Conservation (phyloP, 2,113 vertebrate species). For the Rissa tridactyla region DNA sequence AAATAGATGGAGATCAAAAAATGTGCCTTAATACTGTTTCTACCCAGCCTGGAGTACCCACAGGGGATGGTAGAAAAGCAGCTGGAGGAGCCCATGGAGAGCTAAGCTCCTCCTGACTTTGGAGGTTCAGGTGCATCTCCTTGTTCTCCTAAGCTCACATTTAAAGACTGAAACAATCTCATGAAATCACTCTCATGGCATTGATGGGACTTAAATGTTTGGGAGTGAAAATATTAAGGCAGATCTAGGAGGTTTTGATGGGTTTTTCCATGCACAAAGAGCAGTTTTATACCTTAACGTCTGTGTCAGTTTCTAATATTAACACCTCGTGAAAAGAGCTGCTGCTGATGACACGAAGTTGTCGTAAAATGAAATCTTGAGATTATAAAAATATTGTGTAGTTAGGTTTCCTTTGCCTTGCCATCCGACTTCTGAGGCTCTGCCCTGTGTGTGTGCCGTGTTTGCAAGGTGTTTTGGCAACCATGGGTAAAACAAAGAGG, state of each 20-base stretch:
- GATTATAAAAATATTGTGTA: neutral
- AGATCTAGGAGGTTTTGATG: neutral
- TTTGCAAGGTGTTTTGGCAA: neutral
- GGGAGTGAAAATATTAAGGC: neutral
- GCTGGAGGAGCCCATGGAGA: neutral
- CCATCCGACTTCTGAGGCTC: neutral
- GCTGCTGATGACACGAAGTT: neutral
- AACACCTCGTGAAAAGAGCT: neutral
- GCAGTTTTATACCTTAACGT: neutral
- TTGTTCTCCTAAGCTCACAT: neutral
- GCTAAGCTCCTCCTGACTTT: neutral
- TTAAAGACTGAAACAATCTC: neutral
- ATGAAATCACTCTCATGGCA: neutral
- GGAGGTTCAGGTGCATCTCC: neutral
- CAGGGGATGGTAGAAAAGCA: neutral
- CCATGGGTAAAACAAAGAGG: neutral
- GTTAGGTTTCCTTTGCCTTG: neutral
- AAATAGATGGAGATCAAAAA: neutral
- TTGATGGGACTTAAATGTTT: neutral
- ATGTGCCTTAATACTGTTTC: neutral
- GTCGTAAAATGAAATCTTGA: neutral
- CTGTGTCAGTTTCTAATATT: neutral
- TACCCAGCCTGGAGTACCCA: neutral
- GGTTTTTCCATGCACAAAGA: neutral
- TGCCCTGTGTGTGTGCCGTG: rapidly evolving